These are phyloP conservation scores for Charanyca ferruginea DNA, from an alignment of 2,888 invertebrate genomes.

Conservation along the genomic window DNA sequence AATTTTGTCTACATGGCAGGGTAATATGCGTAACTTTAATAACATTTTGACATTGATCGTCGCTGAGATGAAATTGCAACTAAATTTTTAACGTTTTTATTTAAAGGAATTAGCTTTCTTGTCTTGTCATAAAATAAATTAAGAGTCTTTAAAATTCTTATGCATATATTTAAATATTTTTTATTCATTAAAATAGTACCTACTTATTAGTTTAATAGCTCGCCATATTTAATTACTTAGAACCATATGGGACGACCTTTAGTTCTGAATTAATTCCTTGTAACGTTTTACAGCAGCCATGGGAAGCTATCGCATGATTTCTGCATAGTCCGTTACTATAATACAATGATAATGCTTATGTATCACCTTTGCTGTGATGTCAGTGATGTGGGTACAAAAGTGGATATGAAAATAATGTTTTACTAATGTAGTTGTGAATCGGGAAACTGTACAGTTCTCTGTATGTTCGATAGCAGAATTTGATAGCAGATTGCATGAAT, in stretches of 20 bases:
- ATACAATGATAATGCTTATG: slow-evolving; percentile 24
- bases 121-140: too few relatives aligned
- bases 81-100: too few relatives aligned
- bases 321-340: slow-evolving; percentile 31
- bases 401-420: slow-evolving; percentile 40
- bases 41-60: too few relatives aligned
- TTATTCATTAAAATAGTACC: too few relatives aligned
- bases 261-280: slow-evolving; percentile 20
- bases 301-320: slow-evolving; percentile 28
- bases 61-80: too few relatives aligned
- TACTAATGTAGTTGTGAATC: slow-evolving; percentile 26
- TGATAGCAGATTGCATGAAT: neutral
- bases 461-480: neutral
- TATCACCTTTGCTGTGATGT: slow-evolving; percentile 7
- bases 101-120: too few relatives aligned
- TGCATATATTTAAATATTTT: neutral
- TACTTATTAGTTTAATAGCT: neutral
- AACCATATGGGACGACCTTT: slow-evolving; percentile 3
- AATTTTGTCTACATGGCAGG: too few relatives aligned
- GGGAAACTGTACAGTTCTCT: slow-evolving; percentile 6
- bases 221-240: slow-evolving; percentile 13
- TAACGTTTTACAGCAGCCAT: neutral
- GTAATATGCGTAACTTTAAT: too few relatives aligned
- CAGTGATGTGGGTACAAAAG: slow-evolving; percentile 15
- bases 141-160: too few relatives aligned